Conservation (phyloP, 2,113 vertebrate species). For the Smithornis capensis region DNA sequence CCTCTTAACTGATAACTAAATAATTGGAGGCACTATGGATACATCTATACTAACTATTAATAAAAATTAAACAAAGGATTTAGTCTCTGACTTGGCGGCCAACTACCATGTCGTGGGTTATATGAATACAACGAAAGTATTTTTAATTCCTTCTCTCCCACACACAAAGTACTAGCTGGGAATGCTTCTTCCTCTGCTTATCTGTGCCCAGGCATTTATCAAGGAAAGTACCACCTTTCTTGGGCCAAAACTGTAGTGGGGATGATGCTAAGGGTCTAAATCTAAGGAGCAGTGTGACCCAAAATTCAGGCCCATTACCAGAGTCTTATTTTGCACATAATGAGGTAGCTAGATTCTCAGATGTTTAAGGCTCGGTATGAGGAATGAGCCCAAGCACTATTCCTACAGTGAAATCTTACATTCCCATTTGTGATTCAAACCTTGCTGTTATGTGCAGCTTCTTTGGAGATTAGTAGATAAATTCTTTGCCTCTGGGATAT, state of each 20-base stretch:
- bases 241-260: background rate
- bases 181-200: background rate
- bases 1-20: background rate
- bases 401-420: background rate
- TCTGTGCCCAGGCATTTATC: background rate
- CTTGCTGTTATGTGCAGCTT: background rate
- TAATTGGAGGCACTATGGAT: background rate
- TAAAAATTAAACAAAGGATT: background rate
- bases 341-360: background rate
- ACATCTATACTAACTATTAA: background rate
- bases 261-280: background rate
- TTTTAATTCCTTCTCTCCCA: background rate
- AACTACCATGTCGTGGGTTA: background rate
- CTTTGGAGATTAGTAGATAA: background rate
- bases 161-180: background rate
- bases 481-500: background rate
- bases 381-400: background rate
- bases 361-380: background rate
- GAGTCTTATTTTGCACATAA: background rate
- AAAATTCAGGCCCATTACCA: background rate
- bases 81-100: background rate
- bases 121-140: background rate
- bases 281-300: background rate
- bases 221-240: background rate
- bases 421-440: background rate